Evolutionary conservation across 2,888 invertebrate genomes (phyloP).

Genomic region (Entomobrya multifasciata): DNA sequence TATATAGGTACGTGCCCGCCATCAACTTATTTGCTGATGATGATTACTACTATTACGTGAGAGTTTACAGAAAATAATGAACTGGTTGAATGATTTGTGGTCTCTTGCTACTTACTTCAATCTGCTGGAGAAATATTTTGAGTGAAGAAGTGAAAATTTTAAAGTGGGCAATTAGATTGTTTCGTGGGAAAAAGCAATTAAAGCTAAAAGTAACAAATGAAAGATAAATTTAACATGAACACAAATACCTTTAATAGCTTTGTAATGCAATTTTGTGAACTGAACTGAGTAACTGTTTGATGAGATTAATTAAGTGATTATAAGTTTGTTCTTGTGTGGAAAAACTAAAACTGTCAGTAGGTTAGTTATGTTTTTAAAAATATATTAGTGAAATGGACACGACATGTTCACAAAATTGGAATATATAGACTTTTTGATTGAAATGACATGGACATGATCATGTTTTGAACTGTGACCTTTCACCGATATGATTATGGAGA

Average conservation of each 20-base stretch:
- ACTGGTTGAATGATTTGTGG: conserved; percentile 11
- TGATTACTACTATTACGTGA: conserved; percentile 16
- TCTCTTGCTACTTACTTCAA: too few species aligned
- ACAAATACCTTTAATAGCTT: too few species aligned
- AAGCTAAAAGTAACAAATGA: neutral
- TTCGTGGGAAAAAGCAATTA: neutral
- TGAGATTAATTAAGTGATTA: neutral
- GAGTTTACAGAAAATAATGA: conserved; percentile 47
- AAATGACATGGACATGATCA: neutral
- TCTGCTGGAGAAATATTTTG: neutral
- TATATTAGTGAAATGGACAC: neutral
- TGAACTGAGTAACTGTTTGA: neutral
- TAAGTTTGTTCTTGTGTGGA: too few species aligned
- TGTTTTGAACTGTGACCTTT: conserved; percentile 24
- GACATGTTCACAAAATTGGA: neutral
- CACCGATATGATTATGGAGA: conserved; percentile 2
- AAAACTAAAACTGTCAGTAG: too few species aligned
- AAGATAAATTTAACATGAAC: too few species aligned
- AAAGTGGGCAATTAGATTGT: neutral
- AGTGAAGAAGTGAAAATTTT: conserved; percentile 7
- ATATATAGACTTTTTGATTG: neutral
- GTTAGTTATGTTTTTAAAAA: too few species aligned
- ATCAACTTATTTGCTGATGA: conserved; percentile 53
- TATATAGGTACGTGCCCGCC: conserved; percentile 60
- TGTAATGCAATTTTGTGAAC: too few species aligned